A percentile compares a stretch with the other conserved stretches of the same genome.
phyloP scores from a whole-genome alignment of 2,888 invertebrate species.

The Bibio marci region DNA sequence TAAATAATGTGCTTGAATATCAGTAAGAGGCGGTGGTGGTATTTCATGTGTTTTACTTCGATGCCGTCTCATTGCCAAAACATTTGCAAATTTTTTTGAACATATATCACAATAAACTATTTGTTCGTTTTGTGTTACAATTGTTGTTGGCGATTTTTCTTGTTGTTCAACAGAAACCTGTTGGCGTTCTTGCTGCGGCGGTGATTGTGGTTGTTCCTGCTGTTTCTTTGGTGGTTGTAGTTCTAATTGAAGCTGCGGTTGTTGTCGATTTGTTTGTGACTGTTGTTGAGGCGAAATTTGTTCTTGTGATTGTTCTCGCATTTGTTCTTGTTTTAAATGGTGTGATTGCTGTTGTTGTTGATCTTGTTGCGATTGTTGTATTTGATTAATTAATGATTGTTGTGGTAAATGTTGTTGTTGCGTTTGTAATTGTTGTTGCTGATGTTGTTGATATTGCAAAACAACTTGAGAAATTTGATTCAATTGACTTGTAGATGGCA shows the following conservation, averaged over 20 bases:
- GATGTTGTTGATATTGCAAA: slow-evolving; percentile 20
- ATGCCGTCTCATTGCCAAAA: slow-evolving; percentile 53
- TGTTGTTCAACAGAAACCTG: slow-evolving; percentile 6
- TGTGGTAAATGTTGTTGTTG: slow-evolving; percentile 7
- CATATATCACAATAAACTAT: slow-evolving; percentile 48
- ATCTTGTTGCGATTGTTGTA: slow-evolving; percentile 11
- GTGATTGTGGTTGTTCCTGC: slow-evolving; percentile 12
- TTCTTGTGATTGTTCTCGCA: slow-evolving; percentile 10
- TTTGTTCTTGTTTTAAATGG: too few relatives aligned
- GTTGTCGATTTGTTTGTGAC: slow-evolving; percentile 8
- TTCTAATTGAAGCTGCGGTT: slow-evolving; percentile 13
- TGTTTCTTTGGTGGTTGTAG: slow-evolving; percentile 14
- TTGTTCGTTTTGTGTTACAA: slow-evolving; percentile 10
- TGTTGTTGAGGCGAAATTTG: slow-evolving; percentile 17
- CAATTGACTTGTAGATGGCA: slow-evolving; percentile 12
- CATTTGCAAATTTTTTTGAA: slow-evolving; percentile 53
- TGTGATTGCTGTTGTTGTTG: slow-evolving; percentile 18
- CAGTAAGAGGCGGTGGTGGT: slow-evolving; percentile 17
- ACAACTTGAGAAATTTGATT: slow-evolving; percentile 12
- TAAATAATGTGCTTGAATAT: slow-evolving; percentile 23
- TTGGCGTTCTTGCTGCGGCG: slow-evolving; percentile 11
- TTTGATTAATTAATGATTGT: slow-evolving; percentile 6
- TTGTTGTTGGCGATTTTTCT: slow-evolving; percentile 7
- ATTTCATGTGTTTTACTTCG: slow-evolving; percentile 48
- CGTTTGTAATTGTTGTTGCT: slow-evolving; percentile 15